These are phyloP conservation scores for Sebastes oblongus DNA, from an alignment of 2,797 vertebrate species.

Conservation along the genomic window DNA sequence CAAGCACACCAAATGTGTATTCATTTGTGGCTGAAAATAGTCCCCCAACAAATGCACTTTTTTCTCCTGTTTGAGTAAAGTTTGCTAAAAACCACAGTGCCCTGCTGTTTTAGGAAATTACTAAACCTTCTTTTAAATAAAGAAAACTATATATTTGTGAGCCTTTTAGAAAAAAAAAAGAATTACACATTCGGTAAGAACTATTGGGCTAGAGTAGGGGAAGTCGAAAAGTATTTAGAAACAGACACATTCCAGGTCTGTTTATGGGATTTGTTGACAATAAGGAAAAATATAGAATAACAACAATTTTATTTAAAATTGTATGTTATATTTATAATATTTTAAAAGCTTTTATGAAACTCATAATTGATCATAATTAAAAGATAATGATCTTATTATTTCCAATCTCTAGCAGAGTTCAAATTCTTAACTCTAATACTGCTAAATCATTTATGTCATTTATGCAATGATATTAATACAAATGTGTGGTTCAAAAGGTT, in stretches of 20 bases:
- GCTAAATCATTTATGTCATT: not conserved
- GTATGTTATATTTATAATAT: not conserved
- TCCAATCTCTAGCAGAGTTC: not conserved
- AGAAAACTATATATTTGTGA: not conserved
- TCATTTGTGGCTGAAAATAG: not conserved
- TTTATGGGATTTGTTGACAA: not conserved
- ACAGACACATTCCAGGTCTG: not conserved
- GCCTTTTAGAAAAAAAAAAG: not conserved
- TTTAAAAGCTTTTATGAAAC: not conserved
- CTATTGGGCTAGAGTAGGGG: not conserved
- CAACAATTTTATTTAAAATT: not conserved
- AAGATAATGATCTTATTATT: not conserved
- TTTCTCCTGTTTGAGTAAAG: not conserved
- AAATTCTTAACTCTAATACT: not conserved
- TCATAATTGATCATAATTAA: too few species aligned
- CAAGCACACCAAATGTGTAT: not conserved
- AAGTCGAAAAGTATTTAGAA: not conserved
- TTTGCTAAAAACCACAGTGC: not conserved
- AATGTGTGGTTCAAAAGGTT: not conserved
- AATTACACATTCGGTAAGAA: not conserved
- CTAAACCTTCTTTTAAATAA: not conserved
- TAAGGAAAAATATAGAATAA: not conserved
- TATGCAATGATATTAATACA: not conserved
- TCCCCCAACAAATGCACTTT: not conserved
- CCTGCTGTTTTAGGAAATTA: not conserved